Conservation (phyloP, 2,797 vertebrate genomes). For the Poeciliopsis paucimaculata region DNA sequence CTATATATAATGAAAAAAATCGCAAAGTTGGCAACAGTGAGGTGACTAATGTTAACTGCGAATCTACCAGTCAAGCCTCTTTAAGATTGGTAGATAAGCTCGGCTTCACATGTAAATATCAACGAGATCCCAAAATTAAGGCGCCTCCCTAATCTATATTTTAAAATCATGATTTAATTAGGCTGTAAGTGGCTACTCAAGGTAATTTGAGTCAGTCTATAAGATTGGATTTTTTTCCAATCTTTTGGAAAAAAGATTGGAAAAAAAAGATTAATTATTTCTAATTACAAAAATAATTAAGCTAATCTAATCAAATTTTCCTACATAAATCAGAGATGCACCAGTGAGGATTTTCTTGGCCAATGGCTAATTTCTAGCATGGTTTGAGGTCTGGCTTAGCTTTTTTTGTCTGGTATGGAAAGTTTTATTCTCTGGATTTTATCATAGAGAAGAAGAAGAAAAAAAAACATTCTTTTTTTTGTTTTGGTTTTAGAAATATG, state of each 20-base stretch:
- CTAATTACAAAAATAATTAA: background rate
- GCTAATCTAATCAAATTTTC: background rate
- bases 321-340: background rate
- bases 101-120: no score
- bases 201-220: background rate
- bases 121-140: no score
- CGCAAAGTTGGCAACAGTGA: no score
- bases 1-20: no score
- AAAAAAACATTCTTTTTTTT: background rate
- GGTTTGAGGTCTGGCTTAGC: background rate
- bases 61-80: no score
- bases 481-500: background rate
- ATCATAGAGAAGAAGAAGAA: constrained; percentile 31
- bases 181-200: background rate
- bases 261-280: no score
- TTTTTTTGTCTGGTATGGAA: background rate
- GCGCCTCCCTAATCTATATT: no score
- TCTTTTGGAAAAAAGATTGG: no score
- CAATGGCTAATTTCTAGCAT: background rate
- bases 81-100: no score
- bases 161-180: background rate
- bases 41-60: no score
- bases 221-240: background rate
- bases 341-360: constrained; percentile 4
- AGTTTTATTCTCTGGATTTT: background rate